phyloP scores from a whole-genome alignment of 1,140 invertebrate species.

The Alviniconcha marisindica region DNA sequence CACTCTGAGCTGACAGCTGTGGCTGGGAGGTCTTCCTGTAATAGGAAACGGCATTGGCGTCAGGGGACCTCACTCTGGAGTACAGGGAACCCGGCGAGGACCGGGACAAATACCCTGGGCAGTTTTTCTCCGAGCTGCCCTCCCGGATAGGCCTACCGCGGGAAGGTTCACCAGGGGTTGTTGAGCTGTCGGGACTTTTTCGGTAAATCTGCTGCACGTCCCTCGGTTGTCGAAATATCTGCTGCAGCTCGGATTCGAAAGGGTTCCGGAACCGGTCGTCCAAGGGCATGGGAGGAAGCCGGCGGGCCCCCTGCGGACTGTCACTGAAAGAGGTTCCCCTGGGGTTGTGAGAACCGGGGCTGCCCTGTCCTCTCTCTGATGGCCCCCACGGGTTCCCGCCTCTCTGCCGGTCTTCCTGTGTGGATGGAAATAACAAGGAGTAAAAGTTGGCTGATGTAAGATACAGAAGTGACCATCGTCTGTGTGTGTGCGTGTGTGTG shows the following conservation, averaged over 20 bases:
- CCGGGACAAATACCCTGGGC: background rate
- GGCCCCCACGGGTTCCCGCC: slow-evolving; percentile 2
- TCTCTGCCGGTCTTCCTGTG: background rate
- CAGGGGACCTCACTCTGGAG: background rate
- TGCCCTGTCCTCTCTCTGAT: background rate
- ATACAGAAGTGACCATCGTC: too few species aligned
- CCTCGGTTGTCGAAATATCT: background rate
- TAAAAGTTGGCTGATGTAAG: too few species aligned
- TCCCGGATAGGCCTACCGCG: background rate
- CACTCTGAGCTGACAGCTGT: too few species aligned
- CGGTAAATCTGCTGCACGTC: background rate
- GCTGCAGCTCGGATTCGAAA: background rate
- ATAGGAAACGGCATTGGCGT: background rate
- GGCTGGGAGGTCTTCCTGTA: too few species aligned
- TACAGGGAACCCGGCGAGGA: background rate
- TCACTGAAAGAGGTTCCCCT: background rate
- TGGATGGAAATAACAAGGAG: background rate
- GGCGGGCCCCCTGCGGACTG: background rate
- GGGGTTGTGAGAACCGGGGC: background rate
- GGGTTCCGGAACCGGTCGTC: slow-evolving; percentile 1
- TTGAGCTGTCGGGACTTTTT: background rate
- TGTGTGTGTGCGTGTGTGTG: too few species aligned
- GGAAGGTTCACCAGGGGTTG: background rate
- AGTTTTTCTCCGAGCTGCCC: background rate
- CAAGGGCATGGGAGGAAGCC: background rate